These are phyloP conservation scores for Anhinga anhinga DNA, from an alignment of 2,113 vertebrate species.

Conservation along the genomic window DNA sequence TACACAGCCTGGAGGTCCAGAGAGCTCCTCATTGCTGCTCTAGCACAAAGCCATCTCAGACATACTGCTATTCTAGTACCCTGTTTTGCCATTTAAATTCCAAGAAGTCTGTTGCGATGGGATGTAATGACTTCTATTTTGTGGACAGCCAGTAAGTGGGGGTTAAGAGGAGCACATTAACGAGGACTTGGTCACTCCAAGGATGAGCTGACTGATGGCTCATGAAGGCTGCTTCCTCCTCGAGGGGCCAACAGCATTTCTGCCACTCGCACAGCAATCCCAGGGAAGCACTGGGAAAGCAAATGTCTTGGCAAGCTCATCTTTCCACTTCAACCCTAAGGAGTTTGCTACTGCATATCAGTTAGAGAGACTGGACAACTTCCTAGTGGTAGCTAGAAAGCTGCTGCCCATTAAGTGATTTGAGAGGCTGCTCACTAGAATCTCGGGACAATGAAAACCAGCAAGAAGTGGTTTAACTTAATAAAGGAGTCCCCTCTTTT, in stretches of 20 bases:
- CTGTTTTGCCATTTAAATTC: neutral
- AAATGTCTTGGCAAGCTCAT: neutral
- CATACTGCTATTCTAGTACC: neutral
- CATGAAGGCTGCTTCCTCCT: neutral
- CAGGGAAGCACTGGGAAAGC: neutral
- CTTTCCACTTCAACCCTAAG: neutral
- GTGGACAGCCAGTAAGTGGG: neutral
- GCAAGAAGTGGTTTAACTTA: slow-evolving; percentile 25
- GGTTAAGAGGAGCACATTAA: neutral
- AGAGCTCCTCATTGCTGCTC: neutral
- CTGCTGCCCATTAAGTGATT: neutral
- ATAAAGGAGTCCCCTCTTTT: neutral
- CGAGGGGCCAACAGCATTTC: neutral
- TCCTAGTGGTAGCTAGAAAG: neutral
- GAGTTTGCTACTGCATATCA: neutral
- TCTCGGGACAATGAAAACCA: neutral
- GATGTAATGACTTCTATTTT: neutral
- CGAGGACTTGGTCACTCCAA: neutral
- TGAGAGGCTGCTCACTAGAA: neutral
- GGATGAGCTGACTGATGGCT: neutral
- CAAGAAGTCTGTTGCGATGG: neutral
- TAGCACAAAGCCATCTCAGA: neutral
- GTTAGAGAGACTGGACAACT: neutral
- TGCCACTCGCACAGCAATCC: neutral
- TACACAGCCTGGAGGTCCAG: neutral